Evolutionary conservation across 30 jellyfish, hydroid and myxozoan species (phyloP), one percentile per base, ranked within the genome.

Genomic region (Aurelia aurita complex sp. Pacific): DNA sequence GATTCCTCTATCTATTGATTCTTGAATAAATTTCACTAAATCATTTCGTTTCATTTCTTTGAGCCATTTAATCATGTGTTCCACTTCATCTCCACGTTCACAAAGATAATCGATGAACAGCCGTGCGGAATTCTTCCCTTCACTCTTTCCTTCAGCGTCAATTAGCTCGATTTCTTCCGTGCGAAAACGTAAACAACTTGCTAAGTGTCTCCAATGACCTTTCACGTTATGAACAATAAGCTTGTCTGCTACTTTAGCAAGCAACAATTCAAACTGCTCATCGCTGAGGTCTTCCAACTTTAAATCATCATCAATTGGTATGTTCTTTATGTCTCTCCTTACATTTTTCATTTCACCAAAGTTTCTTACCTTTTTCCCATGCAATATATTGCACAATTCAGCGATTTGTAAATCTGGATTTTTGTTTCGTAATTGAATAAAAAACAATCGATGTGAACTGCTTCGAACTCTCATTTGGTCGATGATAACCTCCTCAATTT

Each of bases 131-230:
- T 66, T 17, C 1, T 17, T 60, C 2, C 68, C 33, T 16, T 12
- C 29, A 42, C 43, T 68, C 18, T 38, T 38, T 23, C 87, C 77
- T 23, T 16, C 87, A 29, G 13, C 18, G 57, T 33, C 68, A 40
- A 77, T 77, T 6, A 13, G 50, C 38, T 77, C 87, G 5, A 77
- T 46, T 13, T 55, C 54, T 16, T 35, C 10, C n/a, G 77, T 63
- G 14, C 35, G 17, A 15, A 23, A 77, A 63, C 53, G 23, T 23
- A 77, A 18, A 61, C 42, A 76, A 15, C 87, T 75, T 2, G 77
- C 87, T 59, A 77, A 66, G 10, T 77, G 67, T 32, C 77, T 77
- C 87, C 87, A 77, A 43, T 17, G 15, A 11, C 87, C 87, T 60
- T 64, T 32, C 4, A 38, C 38, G 7, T 23, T 17, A 17, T 77